phyloP scores from a whole-genome alignment of 2,113 vertebrate genomes.

The Oceanodroma tethys region DNA sequence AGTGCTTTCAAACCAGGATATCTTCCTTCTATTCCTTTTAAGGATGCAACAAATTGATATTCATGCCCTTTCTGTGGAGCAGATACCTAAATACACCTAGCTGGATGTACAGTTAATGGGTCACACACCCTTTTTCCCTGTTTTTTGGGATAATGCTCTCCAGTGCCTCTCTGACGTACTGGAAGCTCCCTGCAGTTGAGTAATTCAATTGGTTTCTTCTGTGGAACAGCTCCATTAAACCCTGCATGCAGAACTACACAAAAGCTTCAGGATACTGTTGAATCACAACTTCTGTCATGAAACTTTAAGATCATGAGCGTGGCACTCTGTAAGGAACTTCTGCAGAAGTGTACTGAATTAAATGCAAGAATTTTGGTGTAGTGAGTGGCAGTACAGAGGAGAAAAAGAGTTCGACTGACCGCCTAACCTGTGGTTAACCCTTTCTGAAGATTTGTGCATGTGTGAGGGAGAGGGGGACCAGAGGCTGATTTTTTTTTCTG shows the following conservation, averaged over 20 bases:
- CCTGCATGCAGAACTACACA: neutral
- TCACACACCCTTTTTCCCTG: fast-evolving
- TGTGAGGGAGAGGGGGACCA: neutral
- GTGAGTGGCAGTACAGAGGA: neutral
- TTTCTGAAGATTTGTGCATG: neutral
- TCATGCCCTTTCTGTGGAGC: neutral
- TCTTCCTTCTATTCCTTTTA: neutral
- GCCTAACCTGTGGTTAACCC: neutral
- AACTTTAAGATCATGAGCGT: neutral
- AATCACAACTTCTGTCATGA: neutral
- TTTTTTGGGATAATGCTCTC: neutral
- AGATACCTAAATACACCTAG: neutral
- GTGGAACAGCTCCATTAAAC: neutral
- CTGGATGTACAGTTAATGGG: neutral
- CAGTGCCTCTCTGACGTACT: neutral
- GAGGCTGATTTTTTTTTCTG: neutral
- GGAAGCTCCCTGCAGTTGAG: neutral
- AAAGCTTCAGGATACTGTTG: neutral
- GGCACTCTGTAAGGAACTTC: neutral
- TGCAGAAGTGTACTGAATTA: neutral
- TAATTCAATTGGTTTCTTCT: neutral
- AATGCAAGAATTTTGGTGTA: neutral
- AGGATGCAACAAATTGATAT: neutral
- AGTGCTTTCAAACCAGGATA: neutral
- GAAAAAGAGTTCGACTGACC: neutral